These are phyloP conservation scores for Phorcus lineatus DNA, from an alignment of 2,888 invertebrate genomes.

Conservation along the genomic window DNA sequence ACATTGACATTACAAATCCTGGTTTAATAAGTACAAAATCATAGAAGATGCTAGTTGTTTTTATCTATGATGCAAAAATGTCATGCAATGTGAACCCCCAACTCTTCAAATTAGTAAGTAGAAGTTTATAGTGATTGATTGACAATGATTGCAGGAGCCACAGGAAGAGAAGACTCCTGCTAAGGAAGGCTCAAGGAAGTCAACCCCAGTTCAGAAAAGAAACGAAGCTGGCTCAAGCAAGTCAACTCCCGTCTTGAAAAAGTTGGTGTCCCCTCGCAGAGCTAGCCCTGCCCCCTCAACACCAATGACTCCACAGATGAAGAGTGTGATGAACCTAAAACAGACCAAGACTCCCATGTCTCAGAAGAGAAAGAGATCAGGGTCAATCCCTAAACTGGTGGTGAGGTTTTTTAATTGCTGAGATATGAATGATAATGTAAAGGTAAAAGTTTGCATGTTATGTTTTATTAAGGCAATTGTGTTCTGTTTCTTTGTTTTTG, in stretches of 20 bases:
- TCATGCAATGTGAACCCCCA: too few species aligned
- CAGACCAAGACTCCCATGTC: neutral
- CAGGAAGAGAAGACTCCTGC: neutral
- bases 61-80: too few species aligned
- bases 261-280: neutral
- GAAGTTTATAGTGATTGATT: too few species aligned
- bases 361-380: constrained; percentile 10
- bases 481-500: too few species aligned
- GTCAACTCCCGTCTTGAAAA: neutral
- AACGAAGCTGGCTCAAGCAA: neutral
- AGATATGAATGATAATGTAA: too few species aligned
- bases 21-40: too few species aligned
- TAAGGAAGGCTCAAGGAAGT: neutral
- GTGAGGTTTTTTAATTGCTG: neutral
- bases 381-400: neutral
- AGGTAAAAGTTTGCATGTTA: too few species aligned
- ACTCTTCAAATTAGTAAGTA: too few species aligned
- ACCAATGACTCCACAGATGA: neutral
- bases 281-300: neutral
- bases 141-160: neutral
- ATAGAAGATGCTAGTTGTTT: too few species aligned
- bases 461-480: too few species aligned
- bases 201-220: neutral
- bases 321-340: neutral
- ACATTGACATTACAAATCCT: too few species aligned